phyloP scores from a whole-genome alignment of 2,888 invertebrate species.

The Apodemia hepburni region DNA sequence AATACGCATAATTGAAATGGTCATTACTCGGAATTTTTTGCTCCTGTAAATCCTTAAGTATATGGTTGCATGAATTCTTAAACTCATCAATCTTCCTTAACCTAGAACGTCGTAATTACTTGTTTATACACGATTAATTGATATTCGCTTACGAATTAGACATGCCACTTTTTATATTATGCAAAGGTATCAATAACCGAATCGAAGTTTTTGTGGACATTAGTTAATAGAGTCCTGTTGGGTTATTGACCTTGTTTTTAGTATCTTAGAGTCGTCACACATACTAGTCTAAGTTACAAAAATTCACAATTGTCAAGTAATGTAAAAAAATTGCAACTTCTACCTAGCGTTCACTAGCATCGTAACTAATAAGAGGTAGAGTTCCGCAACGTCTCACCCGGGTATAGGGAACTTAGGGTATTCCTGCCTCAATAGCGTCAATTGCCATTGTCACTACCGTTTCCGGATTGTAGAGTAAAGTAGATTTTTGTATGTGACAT shows the following conservation, averaged over 20 bases:
- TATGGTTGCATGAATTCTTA: slow-evolving; percentile 40
- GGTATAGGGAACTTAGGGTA: too few relatives aligned
- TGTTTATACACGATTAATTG: slow-evolving; percentile 55
- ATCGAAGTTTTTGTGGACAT: slow-evolving; percentile 21
- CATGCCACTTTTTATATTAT: slow-evolving; percentile 17
- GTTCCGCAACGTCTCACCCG: too few relatives aligned
- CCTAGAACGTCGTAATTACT: slow-evolving; percentile 47
- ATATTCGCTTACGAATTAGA: slow-evolving; percentile 34
- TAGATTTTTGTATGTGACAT: too few relatives aligned
- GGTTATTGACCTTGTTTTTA: slow-evolving; percentile 19
- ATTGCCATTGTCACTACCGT: too few relatives aligned
- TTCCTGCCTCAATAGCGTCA: too few relatives aligned
- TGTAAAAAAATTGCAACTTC: too few relatives aligned
- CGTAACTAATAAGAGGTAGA: too few relatives aligned
- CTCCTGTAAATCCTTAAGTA: slow-evolving; percentile 28
- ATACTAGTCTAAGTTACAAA: neutral
- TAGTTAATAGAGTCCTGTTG: slow-evolving; percentile 16
- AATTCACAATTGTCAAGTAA: too few relatives aligned
- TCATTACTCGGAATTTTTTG: slow-evolving; percentile 33
- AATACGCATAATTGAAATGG: slow-evolving; percentile 25
- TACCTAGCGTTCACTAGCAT: too few relatives aligned
- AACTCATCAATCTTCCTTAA: slow-evolving; percentile 56
- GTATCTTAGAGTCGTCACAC: neutral
- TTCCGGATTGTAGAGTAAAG: too few relatives aligned
- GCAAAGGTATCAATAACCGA: slow-evolving; percentile 23